Evolutionary conservation across 1,140 invertebrate genomes (phyloP).

Genomic region (Hyposmocoma kahamanoa): DNA sequence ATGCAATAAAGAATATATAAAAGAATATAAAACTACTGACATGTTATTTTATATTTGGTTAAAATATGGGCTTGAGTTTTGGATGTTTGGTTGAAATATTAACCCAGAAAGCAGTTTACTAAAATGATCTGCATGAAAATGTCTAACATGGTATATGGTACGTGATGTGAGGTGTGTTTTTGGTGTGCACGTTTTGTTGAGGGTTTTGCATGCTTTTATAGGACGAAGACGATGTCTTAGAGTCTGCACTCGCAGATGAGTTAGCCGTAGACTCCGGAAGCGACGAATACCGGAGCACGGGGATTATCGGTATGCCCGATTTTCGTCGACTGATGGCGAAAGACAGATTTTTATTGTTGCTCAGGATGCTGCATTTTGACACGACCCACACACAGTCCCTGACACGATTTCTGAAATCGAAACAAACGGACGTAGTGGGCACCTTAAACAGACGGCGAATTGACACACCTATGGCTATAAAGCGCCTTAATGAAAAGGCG

Average conservation of each 20-base stretch:
- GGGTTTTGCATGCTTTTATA: not conserved
- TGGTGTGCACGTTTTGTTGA: not conserved
- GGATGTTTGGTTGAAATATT: too few relatives aligned
- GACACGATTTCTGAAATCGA: constrained; percentile 16
- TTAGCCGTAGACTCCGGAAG: not conserved
- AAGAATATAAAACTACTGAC: too few relatives aligned
- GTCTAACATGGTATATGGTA: too few relatives aligned
- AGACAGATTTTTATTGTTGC: constrained; percentile 16
- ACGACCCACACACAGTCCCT: too few relatives aligned
- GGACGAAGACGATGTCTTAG: not conserved
- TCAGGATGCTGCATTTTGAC: constrained; percentile 23
- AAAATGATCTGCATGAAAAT: too few relatives aligned
- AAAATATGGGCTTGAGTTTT: too few relatives aligned
- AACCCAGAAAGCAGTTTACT: too few relatives aligned
- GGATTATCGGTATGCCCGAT: constrained; percentile 1
- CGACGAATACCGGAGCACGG: not conserved
- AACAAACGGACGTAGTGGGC: constrained; percentile 21
- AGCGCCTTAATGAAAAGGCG: constrained; percentile 3
- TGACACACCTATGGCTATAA: constrained; percentile 12
- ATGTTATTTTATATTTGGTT: too few relatives aligned
- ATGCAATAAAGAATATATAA: too few relatives aligned
- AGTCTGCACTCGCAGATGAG: not conserved
- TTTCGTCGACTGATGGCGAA: constrained; percentile 18
- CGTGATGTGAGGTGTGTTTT: too few relatives aligned
- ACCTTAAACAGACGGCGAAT: constrained; percentile 13